These are phyloP conservation scores for Theocolax elegans DNA, from an alignment of 1,140 invertebrate species.

Conservation along the genomic window DNA sequence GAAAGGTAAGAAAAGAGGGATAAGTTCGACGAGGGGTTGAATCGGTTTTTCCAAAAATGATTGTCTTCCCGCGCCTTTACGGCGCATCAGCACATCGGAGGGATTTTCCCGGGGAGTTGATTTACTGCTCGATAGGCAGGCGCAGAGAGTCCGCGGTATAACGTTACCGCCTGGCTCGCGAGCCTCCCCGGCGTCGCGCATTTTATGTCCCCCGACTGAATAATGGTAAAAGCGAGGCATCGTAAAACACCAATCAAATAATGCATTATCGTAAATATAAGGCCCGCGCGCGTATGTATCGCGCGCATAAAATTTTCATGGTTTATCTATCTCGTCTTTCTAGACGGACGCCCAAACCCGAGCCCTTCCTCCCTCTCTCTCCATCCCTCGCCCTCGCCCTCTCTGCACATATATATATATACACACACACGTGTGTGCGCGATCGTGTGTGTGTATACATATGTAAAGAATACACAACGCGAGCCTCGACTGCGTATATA, in stretches of 20 bases:
- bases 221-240: constrained; percentile 52
- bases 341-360: background rate
- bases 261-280: constrained; percentile 57
- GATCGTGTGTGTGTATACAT: too few relatives aligned
- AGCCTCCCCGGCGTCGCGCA: background rate
- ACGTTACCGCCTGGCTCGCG: too few relatives aligned
- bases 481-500: background rate
- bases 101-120: constrained; percentile 45
- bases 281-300: constrained; percentile 19
- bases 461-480: background rate
- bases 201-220: constrained; percentile 43
- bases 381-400: background rate
- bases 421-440: too few relatives aligned
- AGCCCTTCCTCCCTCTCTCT: background rate
- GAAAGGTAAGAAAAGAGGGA: too few relatives aligned
- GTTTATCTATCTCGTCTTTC: constrained; percentile 42
- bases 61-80: constrained; percentile 43
- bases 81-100: constrained; percentile 46
- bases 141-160: background rate
- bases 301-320: constrained; percentile 46
- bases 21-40: too few relatives aligned
- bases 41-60: constrained; percentile 11
- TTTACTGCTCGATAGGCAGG: constrained; percentile 45
- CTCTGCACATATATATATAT: too few relatives aligned
- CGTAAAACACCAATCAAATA: constrained; percentile 56